Percentiles rank a stretch among this genome's conserved stretches.
These are phyloP conservation scores for Pempheris klunzingeri DNA, from an alignment of 2,797 vertebrate genomes.

Conservation along the genomic window DNA sequence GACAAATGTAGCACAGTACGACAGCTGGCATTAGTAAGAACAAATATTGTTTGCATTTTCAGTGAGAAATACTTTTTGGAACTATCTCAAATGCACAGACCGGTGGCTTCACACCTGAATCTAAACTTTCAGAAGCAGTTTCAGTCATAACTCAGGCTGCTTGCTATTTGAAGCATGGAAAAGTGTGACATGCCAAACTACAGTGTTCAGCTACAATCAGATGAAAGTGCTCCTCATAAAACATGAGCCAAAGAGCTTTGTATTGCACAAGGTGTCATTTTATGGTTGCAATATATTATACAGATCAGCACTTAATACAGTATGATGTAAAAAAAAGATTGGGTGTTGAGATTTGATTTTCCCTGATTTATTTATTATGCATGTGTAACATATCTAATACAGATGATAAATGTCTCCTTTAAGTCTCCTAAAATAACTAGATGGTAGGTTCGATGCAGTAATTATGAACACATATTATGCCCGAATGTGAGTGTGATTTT, in stretches of 20 bases:
- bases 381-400: background rate
- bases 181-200: slow-evolving; percentile 13
- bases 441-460: background rate
- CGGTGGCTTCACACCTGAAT: slow-evolving; percentile 39
- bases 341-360: background rate
- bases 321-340: background rate
- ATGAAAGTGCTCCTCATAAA: background rate
- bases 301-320: background rate
- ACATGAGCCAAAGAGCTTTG: background rate
- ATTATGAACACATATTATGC: background rate
- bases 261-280: background rate
- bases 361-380: background rate
- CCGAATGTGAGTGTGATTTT: too few relatives aligned
- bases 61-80: slow-evolving; percentile 41
- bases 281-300: background rate
- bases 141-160: slow-evolving; percentile 44
- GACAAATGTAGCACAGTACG: background rate
- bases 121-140: slow-evolving; percentile 70
- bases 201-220: background rate
- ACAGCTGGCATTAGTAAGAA: background rate
- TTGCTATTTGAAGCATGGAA: slow-evolving; percentile 49
- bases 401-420: background rate
- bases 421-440: background rate
- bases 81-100: slow-evolving; percentile 27
- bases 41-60: slow-evolving; percentile 20